Conservation (phyloP, 2,888 invertebrate genomes). For the Nebria brevicollis region DNA sequence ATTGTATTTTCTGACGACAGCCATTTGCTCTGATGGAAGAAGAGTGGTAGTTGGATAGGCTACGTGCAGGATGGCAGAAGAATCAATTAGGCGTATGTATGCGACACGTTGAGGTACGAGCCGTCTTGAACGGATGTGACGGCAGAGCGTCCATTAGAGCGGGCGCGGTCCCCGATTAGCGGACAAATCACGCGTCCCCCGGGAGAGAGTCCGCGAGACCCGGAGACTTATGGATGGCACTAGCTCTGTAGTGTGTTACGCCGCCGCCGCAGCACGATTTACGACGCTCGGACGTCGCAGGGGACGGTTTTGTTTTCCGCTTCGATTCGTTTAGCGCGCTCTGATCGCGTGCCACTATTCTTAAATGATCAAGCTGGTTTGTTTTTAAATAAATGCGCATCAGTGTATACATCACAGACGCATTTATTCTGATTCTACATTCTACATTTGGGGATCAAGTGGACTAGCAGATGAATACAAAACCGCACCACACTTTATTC, state of each 20-base stretch:
- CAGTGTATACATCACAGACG: too few species aligned
- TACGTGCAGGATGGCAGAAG: slow-evolving; percentile 6
- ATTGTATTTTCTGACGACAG: not conserved
- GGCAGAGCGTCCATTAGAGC: slow-evolving; percentile 55
- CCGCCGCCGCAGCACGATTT: slow-evolving; percentile 31
- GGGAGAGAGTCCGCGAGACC: slow-evolving; percentile 59
- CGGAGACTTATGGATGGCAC: slow-evolving; percentile 53
- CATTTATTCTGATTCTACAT: too few species aligned
- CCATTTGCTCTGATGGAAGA: not conserved
- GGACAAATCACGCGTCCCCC: slow-evolving; percentile 61
- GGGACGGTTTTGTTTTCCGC: slow-evolving; percentile 43
- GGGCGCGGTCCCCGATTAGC: slow-evolving; percentile 61
- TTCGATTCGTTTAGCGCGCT: slow-evolving; percentile 24
- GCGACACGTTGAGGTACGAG: slow-evolving; percentile 26
- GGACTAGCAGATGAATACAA: not conserved
- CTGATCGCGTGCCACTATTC: slow-evolving; percentile 41
- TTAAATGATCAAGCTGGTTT: slow-evolving; percentile 35
- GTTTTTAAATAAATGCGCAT: slow-evolving; percentile 37
- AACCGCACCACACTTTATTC: not conserved
- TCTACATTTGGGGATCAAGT: too few species aligned
- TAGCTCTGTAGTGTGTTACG: slow-evolving; percentile 4
- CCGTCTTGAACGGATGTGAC: slow-evolving; percentile 42
- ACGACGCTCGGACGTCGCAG: slow-evolving; percentile 43
- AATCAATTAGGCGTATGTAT: slow-evolving; percentile 39
- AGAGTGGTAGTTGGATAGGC: not conserved